Base-by-base conservation (phyloP, 2,888 invertebrate genomes). In the Oasisia sp. region DNA sequence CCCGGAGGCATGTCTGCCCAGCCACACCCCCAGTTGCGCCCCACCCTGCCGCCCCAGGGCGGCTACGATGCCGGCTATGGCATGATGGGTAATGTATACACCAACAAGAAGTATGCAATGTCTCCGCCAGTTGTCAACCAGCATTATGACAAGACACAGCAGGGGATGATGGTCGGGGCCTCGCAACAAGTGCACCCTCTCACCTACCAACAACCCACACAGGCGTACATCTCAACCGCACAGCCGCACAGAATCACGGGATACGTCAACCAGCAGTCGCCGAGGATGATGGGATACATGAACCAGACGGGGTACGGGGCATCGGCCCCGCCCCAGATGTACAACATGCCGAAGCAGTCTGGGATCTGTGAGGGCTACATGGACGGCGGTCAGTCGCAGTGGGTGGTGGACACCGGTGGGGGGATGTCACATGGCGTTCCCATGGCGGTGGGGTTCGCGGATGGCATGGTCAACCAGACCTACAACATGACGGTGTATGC, bases 221-320 rank as follows among this genome's bases (percentile, higher is more conserved):
- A 74, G 74, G 74, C 74, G 1, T 74, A 74, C 74, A 74, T 74
- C 74, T 74, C 74, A 7, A 27, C 74, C n/a, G 74, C 74, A 74
- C 74, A 19, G 4, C 27, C 74, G 27, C 74, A 74, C 27, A 74
- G 74, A 27, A 74, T 74, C 74, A 74, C 27, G 27, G 74, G 74
- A 74, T 74, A 74, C n/a, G 27, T 74, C 2, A 74, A 74, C 74
- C 74, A 19, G 74, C 74, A 74, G 74, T 74, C 74, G n/a, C 74
- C 74, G n/a, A 19, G 74, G n/a, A 74, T 74, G 74, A 74, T 74
- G 74, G 74, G 74, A 27, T 74, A 74, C 74, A 74, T 74, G 74
- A 74, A n/a, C 74, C 74, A 74, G 74, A 19, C 19, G 27, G 74
- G 74, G 27, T 74, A 74, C 27, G 19, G 27, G 74, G 74, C 74